Evolutionary conservation across 1,140 invertebrate species (phyloP).

Genomic region (Cecropterus lyciades): DNA sequence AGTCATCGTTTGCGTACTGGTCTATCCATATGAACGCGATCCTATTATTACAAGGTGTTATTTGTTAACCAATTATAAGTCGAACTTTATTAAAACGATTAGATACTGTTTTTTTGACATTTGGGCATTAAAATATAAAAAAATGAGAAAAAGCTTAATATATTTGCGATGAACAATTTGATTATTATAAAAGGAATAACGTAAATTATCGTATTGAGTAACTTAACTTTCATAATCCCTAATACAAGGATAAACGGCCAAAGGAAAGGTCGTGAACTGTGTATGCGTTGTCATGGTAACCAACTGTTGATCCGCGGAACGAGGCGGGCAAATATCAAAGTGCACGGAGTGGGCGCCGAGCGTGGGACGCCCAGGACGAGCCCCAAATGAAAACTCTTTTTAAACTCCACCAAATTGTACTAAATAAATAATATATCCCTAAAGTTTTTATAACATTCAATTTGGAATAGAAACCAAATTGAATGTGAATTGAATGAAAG

Average conservation of each 20-base stretch:
- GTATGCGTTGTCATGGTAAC: conserved; percentile 63
- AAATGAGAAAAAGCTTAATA: no score
- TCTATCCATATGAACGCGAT: neutral
- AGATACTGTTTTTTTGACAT: no score
- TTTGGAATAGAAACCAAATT: no score
- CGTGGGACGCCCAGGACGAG: conserved; percentile 8
- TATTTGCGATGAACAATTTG: no score
- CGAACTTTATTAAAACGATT: no score
- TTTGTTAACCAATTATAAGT: no score
- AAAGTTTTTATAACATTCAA: neutral
- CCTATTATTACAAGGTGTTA: no score
- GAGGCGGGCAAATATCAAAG: conserved; percentile 68
- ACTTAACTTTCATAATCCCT: neutral
- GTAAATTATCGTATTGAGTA: neutral
- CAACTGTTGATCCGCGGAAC: conserved; percentile 62
- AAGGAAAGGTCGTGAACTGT: conserved; percentile 59
- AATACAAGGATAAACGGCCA: conserved; percentile 7
- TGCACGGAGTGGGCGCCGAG: conserved; percentile 51
- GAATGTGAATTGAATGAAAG: no score
- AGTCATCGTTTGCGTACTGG: conserved; percentile 7
- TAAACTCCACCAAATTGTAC: conserved; percentile 1
- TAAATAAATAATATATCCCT: neutral
- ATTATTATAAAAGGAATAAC: neutral
- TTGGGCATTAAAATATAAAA: no score
- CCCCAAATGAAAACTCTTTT: conserved; percentile 11